Evolutionary conservation across 2,113 vertebrate genomes (phyloP).

Genomic region (Vanacampus margaritifer): DNA sequence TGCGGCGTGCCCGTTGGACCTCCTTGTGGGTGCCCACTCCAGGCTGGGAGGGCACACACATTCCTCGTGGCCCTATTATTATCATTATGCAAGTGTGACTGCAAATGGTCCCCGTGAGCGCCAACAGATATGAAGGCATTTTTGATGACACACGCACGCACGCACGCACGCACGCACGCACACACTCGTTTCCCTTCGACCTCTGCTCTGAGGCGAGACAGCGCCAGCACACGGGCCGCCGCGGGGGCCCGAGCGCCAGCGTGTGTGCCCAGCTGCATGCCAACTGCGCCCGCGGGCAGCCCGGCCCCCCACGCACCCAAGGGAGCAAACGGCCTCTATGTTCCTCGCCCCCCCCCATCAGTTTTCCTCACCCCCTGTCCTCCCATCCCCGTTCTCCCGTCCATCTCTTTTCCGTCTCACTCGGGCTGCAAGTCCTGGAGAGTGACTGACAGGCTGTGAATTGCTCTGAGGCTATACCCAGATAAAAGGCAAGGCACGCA

Average conservation of each 20-base stretch:
- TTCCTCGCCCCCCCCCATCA: conserved; percentile 28
- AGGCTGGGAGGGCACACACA: conserved; percentile 33
- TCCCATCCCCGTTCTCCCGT: conserved; percentile 47
- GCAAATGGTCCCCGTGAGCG: conserved; percentile 64
- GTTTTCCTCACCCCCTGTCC: conserved; percentile 29
- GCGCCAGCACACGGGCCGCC: conserved; percentile 55
- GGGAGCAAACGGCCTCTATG: conserved; percentile 56
- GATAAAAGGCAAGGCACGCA: conserved; percentile 65
- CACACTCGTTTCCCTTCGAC: conserved; percentile 59
- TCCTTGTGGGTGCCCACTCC: conserved; percentile 32
- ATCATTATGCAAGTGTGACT: conserved; percentile 70
- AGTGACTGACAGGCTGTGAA: conserved; percentile 71
- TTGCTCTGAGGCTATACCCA: conserved; percentile 70
- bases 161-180: conserved; percentile 15
- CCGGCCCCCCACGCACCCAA: conserved; percentile 52
- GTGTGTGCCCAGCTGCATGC: conserved; percentile 71
- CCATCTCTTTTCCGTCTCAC: conserved; percentile 37
- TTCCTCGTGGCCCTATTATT: conserved; percentile 63
- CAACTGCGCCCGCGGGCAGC: conserved; percentile 68
- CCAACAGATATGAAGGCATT: conserved; percentile 62
- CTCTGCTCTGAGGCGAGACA: conserved; percentile 62
- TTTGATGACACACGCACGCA: conserved; percentile 52
- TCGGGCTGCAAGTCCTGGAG: conserved; percentile 51
- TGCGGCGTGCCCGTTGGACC: conserved; percentile 19
- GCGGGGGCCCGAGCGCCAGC: conserved; percentile 56